A percentile compares a stretch with the other conserved stretches of the same genome.
These are phyloP conservation scores for Macroramphosus scolopax DNA, from an alignment of 2,797 vertebrate species.

Conservation along the genomic window DNA sequence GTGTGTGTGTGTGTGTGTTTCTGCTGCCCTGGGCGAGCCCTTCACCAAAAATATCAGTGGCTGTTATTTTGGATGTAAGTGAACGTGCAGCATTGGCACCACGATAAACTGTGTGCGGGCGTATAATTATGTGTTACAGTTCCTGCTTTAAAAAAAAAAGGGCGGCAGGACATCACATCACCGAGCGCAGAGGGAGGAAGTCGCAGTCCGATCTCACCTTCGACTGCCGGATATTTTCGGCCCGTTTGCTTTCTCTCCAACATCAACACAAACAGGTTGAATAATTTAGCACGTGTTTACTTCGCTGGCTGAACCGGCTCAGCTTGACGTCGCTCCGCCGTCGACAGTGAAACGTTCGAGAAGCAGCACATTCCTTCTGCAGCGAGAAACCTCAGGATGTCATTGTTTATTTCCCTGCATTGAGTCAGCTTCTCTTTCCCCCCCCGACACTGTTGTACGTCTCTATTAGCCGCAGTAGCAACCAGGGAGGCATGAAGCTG, in stretches of 20 bases:
- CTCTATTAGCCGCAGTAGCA: constrained; percentile 32
- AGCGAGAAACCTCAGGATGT: constrained; percentile 13
- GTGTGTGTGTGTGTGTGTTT: constrained; percentile 12
- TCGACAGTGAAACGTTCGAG: too few species aligned
- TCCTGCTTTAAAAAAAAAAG: constrained; percentile 24
- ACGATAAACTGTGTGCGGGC: constrained; percentile 47
- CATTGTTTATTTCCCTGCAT: constrained; percentile 16
- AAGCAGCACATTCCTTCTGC: too few species aligned
- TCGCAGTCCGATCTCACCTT: too few species aligned
- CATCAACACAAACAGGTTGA: too few species aligned
- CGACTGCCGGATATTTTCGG: too few species aligned
- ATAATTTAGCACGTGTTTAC: too few species aligned
- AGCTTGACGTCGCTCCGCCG: too few species aligned
- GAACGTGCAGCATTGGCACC: constrained; percentile 34
- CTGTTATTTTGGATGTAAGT: constrained; percentile 44
- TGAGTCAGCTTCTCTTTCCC: neutral
- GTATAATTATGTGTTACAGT: constrained; percentile 56
- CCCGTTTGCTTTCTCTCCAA: too few species aligned
- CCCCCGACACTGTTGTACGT: constrained; percentile 26
- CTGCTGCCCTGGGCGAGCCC: constrained; percentile 18
- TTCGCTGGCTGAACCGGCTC: too few species aligned
- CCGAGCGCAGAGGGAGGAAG: neutral
- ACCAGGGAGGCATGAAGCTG: constrained; percentile 34
- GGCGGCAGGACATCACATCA: constrained; percentile 16
- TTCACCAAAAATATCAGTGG: constrained; percentile 53